phyloP scores from a whole-genome alignment of 2,888 invertebrate genomes.

The Andrena trimmerana region DNA sequence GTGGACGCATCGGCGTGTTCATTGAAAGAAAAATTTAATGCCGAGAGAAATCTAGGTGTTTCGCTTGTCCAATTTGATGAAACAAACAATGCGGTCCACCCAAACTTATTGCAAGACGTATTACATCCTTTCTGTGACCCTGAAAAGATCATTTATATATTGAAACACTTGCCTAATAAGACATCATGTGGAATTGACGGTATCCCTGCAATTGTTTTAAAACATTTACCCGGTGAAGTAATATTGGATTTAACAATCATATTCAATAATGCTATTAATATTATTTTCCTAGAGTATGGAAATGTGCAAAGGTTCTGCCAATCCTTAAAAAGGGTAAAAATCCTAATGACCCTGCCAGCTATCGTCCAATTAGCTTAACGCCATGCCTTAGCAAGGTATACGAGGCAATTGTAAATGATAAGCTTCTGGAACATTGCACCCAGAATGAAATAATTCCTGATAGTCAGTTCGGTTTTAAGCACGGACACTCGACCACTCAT shows the following conservation, averaged over 20 bases:
- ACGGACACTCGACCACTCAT: background rate
- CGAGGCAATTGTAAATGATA: background rate
- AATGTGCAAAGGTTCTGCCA: constrained; percentile 54
- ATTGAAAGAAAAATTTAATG: too few relatives aligned
- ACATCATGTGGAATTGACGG: background rate
- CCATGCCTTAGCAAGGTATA: background rate
- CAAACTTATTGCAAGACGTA: background rate
- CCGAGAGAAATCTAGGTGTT: background rate
- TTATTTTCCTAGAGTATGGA: constrained; percentile 39
- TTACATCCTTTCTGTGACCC: background rate
- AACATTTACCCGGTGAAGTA: background rate
- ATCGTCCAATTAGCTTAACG: constrained; percentile 40
- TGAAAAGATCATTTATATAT: background rate
- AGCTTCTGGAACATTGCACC: background rate
- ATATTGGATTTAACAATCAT: background rate
- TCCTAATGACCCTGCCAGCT: constrained; percentile 23
- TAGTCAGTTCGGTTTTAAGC: background rate
- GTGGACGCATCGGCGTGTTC: background rate
- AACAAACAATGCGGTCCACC: background rate
- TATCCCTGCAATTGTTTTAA: background rate
- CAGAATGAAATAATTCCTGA: background rate
- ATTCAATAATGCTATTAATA: too few relatives aligned
- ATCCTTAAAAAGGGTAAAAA: too few relatives aligned
- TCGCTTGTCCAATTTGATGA: background rate
- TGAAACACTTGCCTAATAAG: background rate